Evolutionary conservation across 2,113 vertebrate species (phyloP), one percentile per base, ranked within the genome.

Genomic region (Stigmatopora nigra): DNA sequence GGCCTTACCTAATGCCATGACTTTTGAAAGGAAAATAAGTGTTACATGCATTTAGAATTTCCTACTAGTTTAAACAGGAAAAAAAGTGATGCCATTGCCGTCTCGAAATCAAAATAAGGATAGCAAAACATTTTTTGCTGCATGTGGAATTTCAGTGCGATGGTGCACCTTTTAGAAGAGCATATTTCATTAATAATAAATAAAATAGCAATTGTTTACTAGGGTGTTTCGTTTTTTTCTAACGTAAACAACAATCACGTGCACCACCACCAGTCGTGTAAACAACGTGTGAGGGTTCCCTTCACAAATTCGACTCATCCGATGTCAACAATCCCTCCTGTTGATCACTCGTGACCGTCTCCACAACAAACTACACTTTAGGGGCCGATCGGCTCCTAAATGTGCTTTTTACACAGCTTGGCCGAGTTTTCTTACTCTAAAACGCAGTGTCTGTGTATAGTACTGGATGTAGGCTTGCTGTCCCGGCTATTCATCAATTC

Each of bases 401-500:
- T 70, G 2, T 31, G 19, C 53, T 61, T 38, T 8, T 44, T 17
- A 52, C 25, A 56, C 59, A 36, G 57, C 38, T 46, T 56, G 56
- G 47, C 64, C 49, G 61, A 22, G 67, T 68, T 10, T 46, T 19
- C 67, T 86, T 84, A 86, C 35, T 3, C n/a, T 68, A 72, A 75
- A 84, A 87, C 78, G 68, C 46, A 67, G n/a, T 63, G 36, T 67
- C 70, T 31, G 25, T 31, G 25, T 31, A 31, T 31, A n/a, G n/a
- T n/a, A 35, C 64, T 46, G 45, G 48, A 56, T 65, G 73, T 12
- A 20, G 1, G 13, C 16, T 56, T 7, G 7, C n/a, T 17, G 6
- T 1, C 47, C 5, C 7, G 1, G 56, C 10, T 17, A 41, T 48
- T n/a, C 35, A 7, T 25, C n/a, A 53, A 0, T n/a, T 5, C 4